phyloP scores from a whole-genome alignment of 2,797 vertebrate species.

The Periparus ater region DNA sequence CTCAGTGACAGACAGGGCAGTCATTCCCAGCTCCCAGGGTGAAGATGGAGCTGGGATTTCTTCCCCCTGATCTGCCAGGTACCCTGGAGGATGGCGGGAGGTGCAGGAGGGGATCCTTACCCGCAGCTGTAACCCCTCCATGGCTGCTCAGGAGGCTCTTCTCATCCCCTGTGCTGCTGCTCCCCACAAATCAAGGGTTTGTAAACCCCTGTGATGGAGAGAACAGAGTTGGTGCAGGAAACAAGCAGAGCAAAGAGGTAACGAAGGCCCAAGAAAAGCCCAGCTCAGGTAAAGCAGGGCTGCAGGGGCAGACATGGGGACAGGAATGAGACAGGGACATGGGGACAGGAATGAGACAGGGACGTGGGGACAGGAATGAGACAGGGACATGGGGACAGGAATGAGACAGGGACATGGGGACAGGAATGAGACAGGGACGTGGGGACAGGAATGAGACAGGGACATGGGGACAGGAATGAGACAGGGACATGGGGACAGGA shows the following conservation, averaged over 20 bases:
- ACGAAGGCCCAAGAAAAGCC: background rate
- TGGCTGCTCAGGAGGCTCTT: constrained; percentile 14
- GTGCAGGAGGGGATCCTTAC: background rate
- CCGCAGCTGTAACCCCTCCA: constrained; percentile 56
- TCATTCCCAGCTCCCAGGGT: background rate
- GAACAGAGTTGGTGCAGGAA: background rate
- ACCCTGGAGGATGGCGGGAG: background rate
- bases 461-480: too few relatives aligned
- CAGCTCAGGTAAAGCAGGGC: background rate
- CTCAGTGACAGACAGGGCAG: background rate
- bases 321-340: background rate
- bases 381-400: background rate
- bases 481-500: background rate
- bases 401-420: too few relatives aligned
- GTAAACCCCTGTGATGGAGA: background rate
- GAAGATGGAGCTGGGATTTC: background rate
- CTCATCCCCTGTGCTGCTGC: background rate
- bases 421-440: background rate
- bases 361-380: too few relatives aligned
- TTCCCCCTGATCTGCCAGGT: background rate
- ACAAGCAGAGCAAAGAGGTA: background rate
- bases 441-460: background rate
- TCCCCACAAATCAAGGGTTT: background rate
- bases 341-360: background rate
- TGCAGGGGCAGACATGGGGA: background rate